phyloP scores from a whole-genome alignment of 2,888 invertebrate species.

The Orchesella flavescens region DNA sequence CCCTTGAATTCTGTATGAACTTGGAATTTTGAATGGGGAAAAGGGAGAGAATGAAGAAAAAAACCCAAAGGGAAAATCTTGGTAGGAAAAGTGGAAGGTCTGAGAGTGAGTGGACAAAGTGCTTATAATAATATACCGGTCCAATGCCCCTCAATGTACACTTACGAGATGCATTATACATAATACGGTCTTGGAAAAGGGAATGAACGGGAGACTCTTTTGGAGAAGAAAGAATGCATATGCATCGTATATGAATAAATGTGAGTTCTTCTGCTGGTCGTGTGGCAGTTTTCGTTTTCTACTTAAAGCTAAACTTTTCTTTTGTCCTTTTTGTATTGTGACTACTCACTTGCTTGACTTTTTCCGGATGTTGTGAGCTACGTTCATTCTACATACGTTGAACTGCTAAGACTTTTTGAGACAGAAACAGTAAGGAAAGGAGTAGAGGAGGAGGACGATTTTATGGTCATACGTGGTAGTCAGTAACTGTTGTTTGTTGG shows the following conservation, averaged over 20 bases:
- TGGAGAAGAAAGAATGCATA: neutral
- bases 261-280: neutral
- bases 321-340: neutral
- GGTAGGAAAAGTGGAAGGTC: too few relatives aligned
- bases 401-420: too few relatives aligned
- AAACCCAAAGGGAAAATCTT: neutral
- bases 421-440: too few relatives aligned
- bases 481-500: neutral
- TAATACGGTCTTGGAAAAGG: neutral
- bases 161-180: too few relatives aligned
- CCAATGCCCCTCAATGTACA: too few relatives aligned
- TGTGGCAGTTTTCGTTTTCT: neutral
- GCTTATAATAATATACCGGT: too few relatives aligned
- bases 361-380: too few relatives aligned
- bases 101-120: too few relatives aligned
- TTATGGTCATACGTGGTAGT: too few relatives aligned
- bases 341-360: neutral
- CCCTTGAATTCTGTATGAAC: constrained; percentile 34
- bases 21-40: constrained; percentile 5
- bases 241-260: neutral
- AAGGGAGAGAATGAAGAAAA: neutral
- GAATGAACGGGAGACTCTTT: neutral
- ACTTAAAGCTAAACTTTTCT: neutral
- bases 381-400: too few relatives aligned
- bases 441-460: too few relatives aligned